A percentile compares a stretch with the other conserved stretches of the same genome.
Evolutionary conservation across 2,113 vertebrate genomes (phyloP).

Genomic region (Nanger granti): DNA sequence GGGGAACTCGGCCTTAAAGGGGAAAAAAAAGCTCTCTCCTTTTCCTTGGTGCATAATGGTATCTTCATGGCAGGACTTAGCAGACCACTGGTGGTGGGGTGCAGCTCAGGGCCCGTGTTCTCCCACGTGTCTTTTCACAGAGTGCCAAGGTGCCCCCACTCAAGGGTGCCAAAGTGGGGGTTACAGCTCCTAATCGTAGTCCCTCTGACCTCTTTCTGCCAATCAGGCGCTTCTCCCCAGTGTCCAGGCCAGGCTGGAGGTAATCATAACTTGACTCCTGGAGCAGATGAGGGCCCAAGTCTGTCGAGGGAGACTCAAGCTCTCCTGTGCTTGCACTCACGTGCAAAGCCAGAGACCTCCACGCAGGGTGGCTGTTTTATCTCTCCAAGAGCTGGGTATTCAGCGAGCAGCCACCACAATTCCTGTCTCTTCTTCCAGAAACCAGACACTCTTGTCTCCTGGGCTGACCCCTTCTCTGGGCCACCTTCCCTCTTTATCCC

Average conservation of each 20-base stretch:
- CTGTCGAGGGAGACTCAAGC: slow-evolving; percentile 57
- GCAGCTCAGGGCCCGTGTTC: not conserved
- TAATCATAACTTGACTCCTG: slow-evolving; percentile 47
- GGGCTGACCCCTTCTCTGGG: not conserved
- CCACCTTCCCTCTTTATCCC: not conserved
- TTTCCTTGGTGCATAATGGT: not conserved
- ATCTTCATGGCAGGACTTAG: not conserved
- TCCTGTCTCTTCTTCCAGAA: not conserved
- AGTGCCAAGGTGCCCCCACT: not conserved
- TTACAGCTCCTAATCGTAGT: not conserved
- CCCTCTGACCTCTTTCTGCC: not conserved
- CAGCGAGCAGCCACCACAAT: not conserved
- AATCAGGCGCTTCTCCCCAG: not conserved
- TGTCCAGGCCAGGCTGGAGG: slow-evolving; percentile 49
- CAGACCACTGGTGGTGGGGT: not conserved
- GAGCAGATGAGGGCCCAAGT: slow-evolving; percentile 60
- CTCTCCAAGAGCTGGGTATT: slow-evolving; percentile 25
- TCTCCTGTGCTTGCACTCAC: not conserved
- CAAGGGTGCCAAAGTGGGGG: not conserved
- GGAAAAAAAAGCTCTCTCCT: not conserved
- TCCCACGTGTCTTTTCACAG: not conserved
- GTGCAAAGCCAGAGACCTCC: not conserved
- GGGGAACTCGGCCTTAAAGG: not conserved
- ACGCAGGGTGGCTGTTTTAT: not conserved
- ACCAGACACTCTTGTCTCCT: not conserved